Evolutionary conservation across 2,113 vertebrate species (phyloP).

Genomic region (Passer montanus): DNA sequence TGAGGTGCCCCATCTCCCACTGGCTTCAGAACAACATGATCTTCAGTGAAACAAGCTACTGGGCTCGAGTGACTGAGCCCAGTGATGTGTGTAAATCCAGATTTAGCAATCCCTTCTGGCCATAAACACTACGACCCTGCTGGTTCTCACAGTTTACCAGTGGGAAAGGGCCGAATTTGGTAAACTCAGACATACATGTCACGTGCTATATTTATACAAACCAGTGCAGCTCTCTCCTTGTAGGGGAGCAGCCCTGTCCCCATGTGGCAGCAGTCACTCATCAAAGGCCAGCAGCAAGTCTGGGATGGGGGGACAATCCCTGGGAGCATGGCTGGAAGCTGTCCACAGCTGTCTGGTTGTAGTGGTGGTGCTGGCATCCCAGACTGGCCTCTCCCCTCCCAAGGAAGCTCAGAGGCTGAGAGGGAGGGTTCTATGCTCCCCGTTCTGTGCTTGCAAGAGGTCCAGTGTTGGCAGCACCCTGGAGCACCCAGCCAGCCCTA

Average conservation of each 20-base stretch:
- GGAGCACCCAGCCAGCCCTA: neutral
- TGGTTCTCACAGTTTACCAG: slow-evolving; percentile 14
- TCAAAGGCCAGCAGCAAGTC: neutral
- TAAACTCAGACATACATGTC: neutral
- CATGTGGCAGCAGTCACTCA: neutral
- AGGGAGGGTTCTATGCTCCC: neutral
- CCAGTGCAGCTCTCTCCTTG: neutral
- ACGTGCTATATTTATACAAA: slow-evolving; percentile 4
- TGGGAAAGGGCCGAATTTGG: slow-evolving; percentile 33
- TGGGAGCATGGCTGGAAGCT: neutral
- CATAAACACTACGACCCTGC: neutral
- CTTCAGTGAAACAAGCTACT: neutral
- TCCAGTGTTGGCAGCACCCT: neutral
- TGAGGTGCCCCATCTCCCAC: neutral
- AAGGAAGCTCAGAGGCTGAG: neutral
- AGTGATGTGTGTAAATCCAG: neutral
- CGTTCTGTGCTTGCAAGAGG: neutral
- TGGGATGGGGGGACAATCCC: neutral
- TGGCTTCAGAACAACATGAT: neutral
- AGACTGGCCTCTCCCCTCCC: accelerated
- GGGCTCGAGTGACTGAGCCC: accelerated
- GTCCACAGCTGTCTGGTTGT: neutral
- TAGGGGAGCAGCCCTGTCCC: neutral
- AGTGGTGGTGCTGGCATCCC: neutral
- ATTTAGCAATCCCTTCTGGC: slow-evolving; percentile 3